These are phyloP conservation scores for Panthera uncia DNA, from an alignment of 2,113 vertebrate genomes.

Conservation along the genomic window DNA sequence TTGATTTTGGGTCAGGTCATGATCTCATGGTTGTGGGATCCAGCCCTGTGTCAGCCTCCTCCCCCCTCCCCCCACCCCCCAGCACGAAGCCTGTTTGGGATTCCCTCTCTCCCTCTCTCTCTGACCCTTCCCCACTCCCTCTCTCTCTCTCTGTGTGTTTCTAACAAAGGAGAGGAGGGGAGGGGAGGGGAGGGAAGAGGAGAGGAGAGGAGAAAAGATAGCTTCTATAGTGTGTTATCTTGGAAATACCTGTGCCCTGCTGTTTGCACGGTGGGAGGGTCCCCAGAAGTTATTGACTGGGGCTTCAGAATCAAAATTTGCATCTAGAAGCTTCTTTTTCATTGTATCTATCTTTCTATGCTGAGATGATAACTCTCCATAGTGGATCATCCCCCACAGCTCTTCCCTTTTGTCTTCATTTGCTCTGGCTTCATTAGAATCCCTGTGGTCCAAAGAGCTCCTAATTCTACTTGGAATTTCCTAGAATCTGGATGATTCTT, in stretches of 20 bases:
- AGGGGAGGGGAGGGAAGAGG: too few relatives aligned
- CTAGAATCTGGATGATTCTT: not conserved
- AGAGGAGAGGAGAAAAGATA: not conserved
- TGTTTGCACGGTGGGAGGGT: not conserved
- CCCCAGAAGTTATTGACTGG: not conserved
- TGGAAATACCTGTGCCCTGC: not conserved
- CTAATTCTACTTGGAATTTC: not conserved
- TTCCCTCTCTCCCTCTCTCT: too few relatives aligned
- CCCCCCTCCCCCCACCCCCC: too few relatives aligned
- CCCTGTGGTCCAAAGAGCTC: not conserved
- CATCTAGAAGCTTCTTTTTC: not conserved
- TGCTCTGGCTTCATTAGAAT: not conserved
- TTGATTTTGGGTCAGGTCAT: too few relatives aligned
- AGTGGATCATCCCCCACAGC: rapidly evolving
- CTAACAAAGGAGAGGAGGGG: too few relatives aligned
- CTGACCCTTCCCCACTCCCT: too few relatives aligned
- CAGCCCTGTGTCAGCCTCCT: too few relatives aligned
- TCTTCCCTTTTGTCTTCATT: not conserved
- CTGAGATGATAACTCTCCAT: not conserved
- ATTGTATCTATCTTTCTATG: not conserved
- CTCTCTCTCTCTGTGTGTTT: too few relatives aligned
- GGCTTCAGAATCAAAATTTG: not conserved
- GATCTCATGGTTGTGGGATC: too few relatives aligned
- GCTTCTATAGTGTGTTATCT: not conserved
- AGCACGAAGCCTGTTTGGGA: too few relatives aligned